Evolutionary conservation across 2,888 invertebrate species (phyloP).

Genomic region (Polydrusus tereticollis): DNA sequence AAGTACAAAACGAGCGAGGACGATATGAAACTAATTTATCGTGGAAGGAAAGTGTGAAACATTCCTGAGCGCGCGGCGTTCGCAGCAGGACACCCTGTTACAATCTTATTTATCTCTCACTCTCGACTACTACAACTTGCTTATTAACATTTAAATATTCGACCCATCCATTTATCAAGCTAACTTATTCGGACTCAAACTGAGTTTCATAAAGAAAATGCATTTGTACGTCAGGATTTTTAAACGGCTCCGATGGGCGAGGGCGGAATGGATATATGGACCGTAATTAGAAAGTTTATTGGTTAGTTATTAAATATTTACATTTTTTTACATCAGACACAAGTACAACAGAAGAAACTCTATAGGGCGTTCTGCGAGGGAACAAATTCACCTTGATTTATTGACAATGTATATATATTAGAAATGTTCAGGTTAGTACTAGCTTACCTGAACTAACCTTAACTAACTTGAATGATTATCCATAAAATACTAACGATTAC

Average conservation of each 20-base stretch:
- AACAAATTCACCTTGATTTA: too few relatives aligned
- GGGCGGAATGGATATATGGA: slow-evolving; percentile 29
- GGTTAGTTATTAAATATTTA: background rate
- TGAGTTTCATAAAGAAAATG: slow-evolving; percentile 54
- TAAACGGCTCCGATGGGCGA: slow-evolving; percentile 40
- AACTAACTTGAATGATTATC: too few relatives aligned
- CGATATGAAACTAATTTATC: slow-evolving; percentile 63
- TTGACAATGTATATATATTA: too few relatives aligned
- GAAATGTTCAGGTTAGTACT: too few relatives aligned
- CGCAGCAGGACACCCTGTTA: slow-evolving; percentile 64
- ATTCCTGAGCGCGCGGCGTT: slow-evolving; percentile 61
- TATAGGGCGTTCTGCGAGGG: too few relatives aligned
- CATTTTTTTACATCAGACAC: background rate
- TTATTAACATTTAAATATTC: slow-evolving; percentile 62
- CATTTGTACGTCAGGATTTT: slow-evolving; percentile 52
- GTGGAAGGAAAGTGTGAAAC: slow-evolving; percentile 65
- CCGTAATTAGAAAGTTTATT: background rate
- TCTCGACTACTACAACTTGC: slow-evolving; percentile 62
- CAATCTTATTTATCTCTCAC: slow-evolving; percentile 65
- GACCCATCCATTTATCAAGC: slow-evolving; percentile 58
- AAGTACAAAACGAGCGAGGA: slow-evolving; percentile 43
- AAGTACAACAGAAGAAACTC: too few relatives aligned
- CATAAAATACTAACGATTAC: too few relatives aligned
- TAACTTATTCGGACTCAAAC: slow-evolving; percentile 56
- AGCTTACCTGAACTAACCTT: too few relatives aligned